Base-by-base conservation (phyloP, 2,113 vertebrate species). In the Heliornis fulica region DNA sequence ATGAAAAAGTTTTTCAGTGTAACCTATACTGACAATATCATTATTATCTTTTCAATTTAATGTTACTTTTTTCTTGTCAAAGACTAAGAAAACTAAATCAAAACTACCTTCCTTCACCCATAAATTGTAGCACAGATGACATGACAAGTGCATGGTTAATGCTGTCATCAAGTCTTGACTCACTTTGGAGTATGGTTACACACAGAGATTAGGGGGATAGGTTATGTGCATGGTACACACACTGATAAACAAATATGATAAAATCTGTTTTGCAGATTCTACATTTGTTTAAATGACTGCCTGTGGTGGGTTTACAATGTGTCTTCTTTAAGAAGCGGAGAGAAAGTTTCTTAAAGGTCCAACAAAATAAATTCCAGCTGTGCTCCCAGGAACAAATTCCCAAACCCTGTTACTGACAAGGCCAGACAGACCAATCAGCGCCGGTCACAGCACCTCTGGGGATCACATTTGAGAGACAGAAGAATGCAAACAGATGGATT, bases 151-250 rank as follows among this genome's bases (percentile, higher is more conserved):
- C 15, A 15, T 46, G 20, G 10, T 74, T 86, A 89, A 63, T 60
- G 20, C 19, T n/a, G 16, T 14, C 70, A 16, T 11, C 5, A 65
- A 51, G 13, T 41, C n/a, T 84, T 87, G 25, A 40, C 25, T 90
- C 19, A 23, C 8, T 38, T n/a, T n/a, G 16, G 34, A 51, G n/a
- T 29, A 56, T 3, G 40, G 56, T 50, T 84, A 48, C 9, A 56
- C 10, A 43, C 9, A 51, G 4, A 41, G 10, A 68, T 43, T 48
- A 72, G 26, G 11, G 21, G 9, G 15, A 53, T 26, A 17, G 28
- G 4, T 60, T 72, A 28, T 28, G 4, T 45, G 19, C 0, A 0
- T 48, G 22, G 12, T 31, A 70, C 36, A 63, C 11, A 31, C 6
- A 38, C 5, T 72, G 20, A 72, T 28, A 29, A 76, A 54, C 4